These are phyloP conservation scores for Pygoscelis antarcticus DNA, from an alignment of 2,113 vertebrate species.

Conservation along the genomic window DNA sequence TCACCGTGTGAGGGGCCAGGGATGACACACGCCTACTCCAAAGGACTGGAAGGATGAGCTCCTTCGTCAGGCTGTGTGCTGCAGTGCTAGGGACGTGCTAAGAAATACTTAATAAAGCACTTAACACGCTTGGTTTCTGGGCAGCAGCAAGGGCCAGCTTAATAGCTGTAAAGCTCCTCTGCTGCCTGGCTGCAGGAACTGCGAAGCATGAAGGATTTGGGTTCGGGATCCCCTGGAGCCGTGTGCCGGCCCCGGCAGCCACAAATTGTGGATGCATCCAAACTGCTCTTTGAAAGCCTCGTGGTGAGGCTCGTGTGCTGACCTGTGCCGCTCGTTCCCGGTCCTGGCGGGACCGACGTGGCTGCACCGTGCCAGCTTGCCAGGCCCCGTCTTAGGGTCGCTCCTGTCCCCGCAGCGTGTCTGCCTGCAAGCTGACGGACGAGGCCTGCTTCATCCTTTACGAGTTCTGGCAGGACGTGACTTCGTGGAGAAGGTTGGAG, in stretches of 20 bases:
- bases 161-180: not conserved
- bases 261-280: not conserved
- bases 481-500: conserved; percentile 93
- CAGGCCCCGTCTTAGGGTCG: not conserved
- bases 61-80: too few relatives aligned
- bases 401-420: conserved; percentile 77
- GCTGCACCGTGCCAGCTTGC: fast-evolving
- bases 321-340: not conserved
- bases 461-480: conserved; percentile 92
- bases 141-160: not conserved
- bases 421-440: conserved; percentile 84
- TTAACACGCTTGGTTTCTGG: not conserved
- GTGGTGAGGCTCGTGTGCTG: not conserved
- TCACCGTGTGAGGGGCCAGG: fast-evolving
- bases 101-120: not conserved
- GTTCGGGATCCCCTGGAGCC: not conserved
- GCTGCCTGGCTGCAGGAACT: not conserved
- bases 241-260: not conserved
- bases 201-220: not conserved
- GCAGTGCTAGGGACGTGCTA: not conserved
- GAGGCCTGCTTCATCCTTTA: conserved; percentile 89
- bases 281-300: fast-evolving
- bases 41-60: not conserved
- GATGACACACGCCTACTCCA: fast-evolving
- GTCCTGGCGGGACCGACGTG: fast-evolving